Evolutionary conservation across 2,797 vertebrate species (phyloP), one percentile per base, ranked within the genome.

Genomic region (Triplophysa bombifrons): DNA sequence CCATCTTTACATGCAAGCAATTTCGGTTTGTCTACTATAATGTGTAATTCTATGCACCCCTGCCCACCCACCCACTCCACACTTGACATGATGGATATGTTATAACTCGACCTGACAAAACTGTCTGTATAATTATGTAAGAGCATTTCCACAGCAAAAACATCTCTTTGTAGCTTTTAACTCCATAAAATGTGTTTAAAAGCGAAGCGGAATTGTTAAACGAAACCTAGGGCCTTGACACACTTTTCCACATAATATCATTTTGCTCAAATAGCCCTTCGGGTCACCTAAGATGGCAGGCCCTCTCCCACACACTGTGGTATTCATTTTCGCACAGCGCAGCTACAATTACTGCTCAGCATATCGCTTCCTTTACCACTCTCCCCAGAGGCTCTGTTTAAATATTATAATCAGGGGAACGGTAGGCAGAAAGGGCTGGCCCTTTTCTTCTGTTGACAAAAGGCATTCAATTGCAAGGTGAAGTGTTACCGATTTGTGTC

Each of bases 261-360:
- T 89, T 88, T 88, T 85, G 84, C 85, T 72, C 84, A 90, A 84
- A 79, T 85, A 67, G 74, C 80, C 87, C 88, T 88, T 73, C 72
- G 88, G 90, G 89, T 89, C 84, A 86, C 88, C 86, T 91, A 88
- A 91, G 90, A 88, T 91, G 91, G 91, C 92, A 91, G 88, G 86
- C 65, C 85, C 78, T 88, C 91, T 90, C 91, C 91, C 88, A 93
- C 91, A 87, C 89, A 87, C 85, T 44, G 80, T 83, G 85, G 85
- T 89, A 85, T 92, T 91, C 69, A 70, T 91, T 91, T 92, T 88
- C 88, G 88, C 87, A 82, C 84, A 79, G 86, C 84, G 88, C 84
- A 86, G 90, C 76, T 87, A 86, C 83, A 89, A 88, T 89, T 88
- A 84, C 86, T 90, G 88, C 88, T 90, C 88, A 86, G 87, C 84